These are phyloP conservation scores for Dasysyrphus albostriatus DNA, from an alignment of 2,888 invertebrate genomes.

Conservation along the genomic window DNA sequence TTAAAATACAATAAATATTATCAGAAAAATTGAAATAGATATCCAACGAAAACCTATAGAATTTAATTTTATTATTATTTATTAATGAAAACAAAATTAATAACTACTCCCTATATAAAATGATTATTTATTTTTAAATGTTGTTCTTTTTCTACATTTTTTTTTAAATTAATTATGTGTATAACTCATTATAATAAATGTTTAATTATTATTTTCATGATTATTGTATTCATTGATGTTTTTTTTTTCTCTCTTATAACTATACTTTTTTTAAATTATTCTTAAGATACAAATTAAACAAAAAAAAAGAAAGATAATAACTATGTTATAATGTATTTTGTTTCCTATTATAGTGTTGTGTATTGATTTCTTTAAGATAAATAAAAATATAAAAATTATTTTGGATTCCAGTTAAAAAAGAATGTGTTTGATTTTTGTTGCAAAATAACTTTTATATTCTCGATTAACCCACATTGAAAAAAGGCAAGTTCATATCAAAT, in stretches of 20 bases:
- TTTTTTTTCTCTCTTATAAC: conserved; percentile 45
- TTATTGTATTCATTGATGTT: conserved; percentile 37
- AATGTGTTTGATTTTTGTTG: background rate
- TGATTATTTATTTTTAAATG: background rate
- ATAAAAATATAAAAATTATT: conserved; percentile 71
- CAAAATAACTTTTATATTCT: background rate
- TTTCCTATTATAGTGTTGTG: conserved; percentile 72
- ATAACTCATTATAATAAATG: background rate
- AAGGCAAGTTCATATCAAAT: too few relatives aligned
- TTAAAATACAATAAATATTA: background rate
- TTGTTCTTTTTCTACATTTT: background rate
- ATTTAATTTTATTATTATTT: conserved; percentile 41
- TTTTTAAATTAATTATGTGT: background rate
- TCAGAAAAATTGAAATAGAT: conserved; percentile 31
- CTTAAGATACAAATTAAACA: conserved; percentile 55
- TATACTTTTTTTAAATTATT: conserved; percentile 3
- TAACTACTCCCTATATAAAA: background rate
- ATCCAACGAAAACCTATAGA: conserved; percentile 69
- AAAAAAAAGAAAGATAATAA: conserved; percentile 38
- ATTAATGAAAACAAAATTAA: conserved; percentile 34
- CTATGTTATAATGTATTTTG: conserved; percentile 63
- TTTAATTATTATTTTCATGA: background rate
- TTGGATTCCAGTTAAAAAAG: conserved; percentile 66
- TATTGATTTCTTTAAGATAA: conserved; percentile 69
- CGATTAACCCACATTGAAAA: background rate